phyloP scores from a whole-genome alignment of 1,140 invertebrate genomes.

The Hypothenemus hampei region DNA sequence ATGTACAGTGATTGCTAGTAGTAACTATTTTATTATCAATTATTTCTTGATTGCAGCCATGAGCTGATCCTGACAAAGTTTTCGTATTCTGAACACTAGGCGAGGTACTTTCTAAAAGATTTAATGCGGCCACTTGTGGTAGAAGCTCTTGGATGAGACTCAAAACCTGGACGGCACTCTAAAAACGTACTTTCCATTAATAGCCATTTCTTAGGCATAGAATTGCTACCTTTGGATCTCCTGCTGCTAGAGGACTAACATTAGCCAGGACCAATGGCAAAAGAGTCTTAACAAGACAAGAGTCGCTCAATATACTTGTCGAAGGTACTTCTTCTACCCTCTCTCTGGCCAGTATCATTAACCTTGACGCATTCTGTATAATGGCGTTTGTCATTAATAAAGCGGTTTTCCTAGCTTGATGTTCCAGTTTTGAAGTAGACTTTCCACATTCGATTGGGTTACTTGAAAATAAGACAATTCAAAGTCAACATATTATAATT shows the following conservation, averaged over 20 bases:
- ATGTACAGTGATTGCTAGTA: slow-evolving; percentile 81
- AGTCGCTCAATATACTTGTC: slow-evolving; percentile 53
- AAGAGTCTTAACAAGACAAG: slow-evolving; percentile 62
- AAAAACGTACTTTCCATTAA: too few species aligned
- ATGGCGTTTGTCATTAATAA: slow-evolving; percentile 68
- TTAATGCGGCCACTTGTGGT: slow-evolving; percentile 82
- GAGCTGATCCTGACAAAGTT: slow-evolving; percentile 26
- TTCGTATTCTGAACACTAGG: slow-evolving; percentile 20
- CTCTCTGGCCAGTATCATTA: slow-evolving; percentile 67
- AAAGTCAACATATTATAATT: not conserved
- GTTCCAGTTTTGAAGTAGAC: slow-evolving; percentile 62
- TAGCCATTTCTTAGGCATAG: too few species aligned
- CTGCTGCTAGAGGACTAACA: slow-evolving; percentile 72
- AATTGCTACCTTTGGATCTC: slow-evolving; percentile 76
- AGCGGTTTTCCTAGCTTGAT: slow-evolving; percentile 67
- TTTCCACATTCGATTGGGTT: slow-evolving; percentile 62
- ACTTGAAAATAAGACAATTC: slow-evolving; percentile 41
- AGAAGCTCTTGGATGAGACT: slow-evolving; percentile 84
- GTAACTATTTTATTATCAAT: slow-evolving; percentile 48
- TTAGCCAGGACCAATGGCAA: slow-evolving; percentile 75
- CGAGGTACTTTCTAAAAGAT: slow-evolving; percentile 53
- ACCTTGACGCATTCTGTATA: slow-evolving; percentile 64
- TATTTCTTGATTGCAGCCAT: slow-evolving; percentile 26
- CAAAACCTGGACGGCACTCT: slow-evolving; percentile 89
- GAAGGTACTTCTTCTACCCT: slow-evolving; percentile 51